These are phyloP conservation scores for Apamea sordens DNA, from an alignment of 2,888 invertebrate genomes.

Conservation along the genomic window DNA sequence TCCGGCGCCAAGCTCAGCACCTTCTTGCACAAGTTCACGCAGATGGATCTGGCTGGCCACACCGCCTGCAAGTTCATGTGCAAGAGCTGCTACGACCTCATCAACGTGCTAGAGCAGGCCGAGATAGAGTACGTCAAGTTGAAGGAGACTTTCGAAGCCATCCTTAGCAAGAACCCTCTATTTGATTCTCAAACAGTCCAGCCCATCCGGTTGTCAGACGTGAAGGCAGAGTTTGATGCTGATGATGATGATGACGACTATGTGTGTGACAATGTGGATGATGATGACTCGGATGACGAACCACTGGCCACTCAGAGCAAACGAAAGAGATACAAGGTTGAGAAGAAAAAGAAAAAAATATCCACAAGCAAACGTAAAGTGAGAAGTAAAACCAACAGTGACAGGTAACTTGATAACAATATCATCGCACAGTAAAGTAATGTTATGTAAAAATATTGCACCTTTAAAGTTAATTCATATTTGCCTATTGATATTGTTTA, in stretches of 20 bases:
- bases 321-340: slow-evolving; percentile 76
- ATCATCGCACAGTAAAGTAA: background rate
- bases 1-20: slow-evolving; percentile 76
- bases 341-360: slow-evolving; percentile 81
- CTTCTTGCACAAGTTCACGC: slow-evolving; percentile 79
- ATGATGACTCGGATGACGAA: slow-evolving; percentile 72
- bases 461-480: background rate
- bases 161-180: slow-evolving; percentile 84
- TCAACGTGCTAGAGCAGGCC: slow-evolving; percentile 83
- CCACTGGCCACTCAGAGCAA: slow-evolving; percentile 82
- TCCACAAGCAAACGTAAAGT: slow-evolving; percentile 65
- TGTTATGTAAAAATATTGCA: background rate
- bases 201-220: slow-evolving; percentile 65
- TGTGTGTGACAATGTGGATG: slow-evolving; percentile 60
- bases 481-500: background rate
- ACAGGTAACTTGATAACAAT: slow-evolving; percentile 64
- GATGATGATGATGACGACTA: slow-evolving; percentile 61
- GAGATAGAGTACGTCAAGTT: slow-evolving; percentile 83
- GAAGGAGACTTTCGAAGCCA: slow-evolving; percentile 82
- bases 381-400: slow-evolving; percentile 68
- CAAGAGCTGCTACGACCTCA: slow-evolving; percentile 81
- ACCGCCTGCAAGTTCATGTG: slow-evolving; percentile 78
- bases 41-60: slow-evolving; percentile 70
- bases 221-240: slow-evolving; percentile 72
- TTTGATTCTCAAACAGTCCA: slow-evolving; percentile 71